Evolutionary conservation across 2,797 vertebrate species (phyloP).

Genomic region (Trachurus trachurus): DNA sequence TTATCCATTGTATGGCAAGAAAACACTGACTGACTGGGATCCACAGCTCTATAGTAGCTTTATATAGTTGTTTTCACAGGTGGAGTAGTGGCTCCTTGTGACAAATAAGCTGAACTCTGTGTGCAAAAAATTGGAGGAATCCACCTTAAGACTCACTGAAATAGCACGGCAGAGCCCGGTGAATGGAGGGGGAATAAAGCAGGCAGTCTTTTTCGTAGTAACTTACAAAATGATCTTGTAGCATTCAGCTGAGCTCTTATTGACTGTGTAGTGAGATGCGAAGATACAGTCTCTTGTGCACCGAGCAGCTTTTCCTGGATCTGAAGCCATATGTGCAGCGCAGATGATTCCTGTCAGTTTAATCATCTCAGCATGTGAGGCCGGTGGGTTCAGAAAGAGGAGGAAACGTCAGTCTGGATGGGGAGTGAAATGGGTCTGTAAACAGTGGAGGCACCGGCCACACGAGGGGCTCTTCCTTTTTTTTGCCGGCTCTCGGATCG

Average conservation of each 20-base stretch:
- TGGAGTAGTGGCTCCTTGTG: not conserved
- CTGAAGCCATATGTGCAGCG: slow-evolving; percentile 4
- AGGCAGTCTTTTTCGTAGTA: slow-evolving; percentile 1
- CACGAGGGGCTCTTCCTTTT: slow-evolving; percentile 40
- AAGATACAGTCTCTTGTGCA: slow-evolving; percentile 9
- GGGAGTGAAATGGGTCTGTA: slow-evolving; percentile 17
- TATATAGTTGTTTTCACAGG: not conserved
- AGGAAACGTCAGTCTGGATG: slow-evolving; percentile 30
- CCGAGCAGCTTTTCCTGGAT: slow-evolving; percentile 30
- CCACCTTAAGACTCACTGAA: no score
- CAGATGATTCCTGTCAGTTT: slow-evolving; percentile 47
- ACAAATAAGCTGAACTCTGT: no score
- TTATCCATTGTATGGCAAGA: not conserved
- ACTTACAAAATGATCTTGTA: slow-evolving; percentile 19
- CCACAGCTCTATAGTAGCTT: no score
- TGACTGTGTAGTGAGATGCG: slow-evolving; percentile 13
- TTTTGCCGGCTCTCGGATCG: slow-evolving; percentile 43
- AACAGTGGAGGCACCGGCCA: slow-evolving; percentile 30
- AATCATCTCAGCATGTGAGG: slow-evolving; percentile 42
- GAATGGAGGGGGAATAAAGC: slow-evolving; percentile 5
- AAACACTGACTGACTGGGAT: not conserved
- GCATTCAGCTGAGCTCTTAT: not conserved
- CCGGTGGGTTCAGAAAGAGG: slow-evolving; percentile 17
- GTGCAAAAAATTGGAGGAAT: no score
- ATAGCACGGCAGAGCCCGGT: not conserved